Conservation (phyloP, 2,113 vertebrate species). For the Sakesphorus luctuosus region DNA sequence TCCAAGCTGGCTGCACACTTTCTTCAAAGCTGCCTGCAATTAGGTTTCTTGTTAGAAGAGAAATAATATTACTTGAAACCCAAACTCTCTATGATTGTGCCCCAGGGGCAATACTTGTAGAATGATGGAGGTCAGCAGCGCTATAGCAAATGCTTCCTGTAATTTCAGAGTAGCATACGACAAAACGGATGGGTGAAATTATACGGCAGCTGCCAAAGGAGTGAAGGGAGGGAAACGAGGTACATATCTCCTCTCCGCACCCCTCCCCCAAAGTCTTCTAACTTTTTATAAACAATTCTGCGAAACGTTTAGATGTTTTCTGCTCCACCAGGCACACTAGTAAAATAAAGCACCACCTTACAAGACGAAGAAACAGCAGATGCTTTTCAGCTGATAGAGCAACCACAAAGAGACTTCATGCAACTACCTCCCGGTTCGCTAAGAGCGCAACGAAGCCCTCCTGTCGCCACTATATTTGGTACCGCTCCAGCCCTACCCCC, state of each 20-base stretch:
- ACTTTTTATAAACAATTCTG: not conserved
- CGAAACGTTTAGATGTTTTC: not conserved
- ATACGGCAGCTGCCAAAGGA: constrained; percentile 31
- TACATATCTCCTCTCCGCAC: not conserved
- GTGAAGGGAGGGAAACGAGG: not conserved
- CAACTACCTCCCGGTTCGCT: not conserved
- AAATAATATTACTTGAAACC: constrained; percentile 36
- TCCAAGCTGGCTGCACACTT: not conserved
- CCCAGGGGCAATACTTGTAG: constrained; percentile 25
- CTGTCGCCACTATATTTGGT: not conserved
- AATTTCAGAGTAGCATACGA: constrained; percentile 21
- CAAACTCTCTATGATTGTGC: constrained; percentile 23
- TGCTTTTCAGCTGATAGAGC: not conserved
- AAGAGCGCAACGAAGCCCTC: not conserved
- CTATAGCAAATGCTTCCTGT: constrained; percentile 43
- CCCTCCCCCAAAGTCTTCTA: constrained; percentile 8
- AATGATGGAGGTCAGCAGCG: constrained; percentile 32
- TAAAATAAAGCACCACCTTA: not conserved
- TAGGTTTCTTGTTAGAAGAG: constrained; percentile 17
- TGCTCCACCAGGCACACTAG: not conserved
- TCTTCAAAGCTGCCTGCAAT: constrained; percentile 18
- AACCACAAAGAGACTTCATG: not conserved
- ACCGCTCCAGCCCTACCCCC: not conserved
- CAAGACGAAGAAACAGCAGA: not conserved
- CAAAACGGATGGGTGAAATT: constrained; percentile 56